phyloP scores from a whole-genome alignment of 2,113 vertebrate genomes.

The Lycaon pictus region DNA sequence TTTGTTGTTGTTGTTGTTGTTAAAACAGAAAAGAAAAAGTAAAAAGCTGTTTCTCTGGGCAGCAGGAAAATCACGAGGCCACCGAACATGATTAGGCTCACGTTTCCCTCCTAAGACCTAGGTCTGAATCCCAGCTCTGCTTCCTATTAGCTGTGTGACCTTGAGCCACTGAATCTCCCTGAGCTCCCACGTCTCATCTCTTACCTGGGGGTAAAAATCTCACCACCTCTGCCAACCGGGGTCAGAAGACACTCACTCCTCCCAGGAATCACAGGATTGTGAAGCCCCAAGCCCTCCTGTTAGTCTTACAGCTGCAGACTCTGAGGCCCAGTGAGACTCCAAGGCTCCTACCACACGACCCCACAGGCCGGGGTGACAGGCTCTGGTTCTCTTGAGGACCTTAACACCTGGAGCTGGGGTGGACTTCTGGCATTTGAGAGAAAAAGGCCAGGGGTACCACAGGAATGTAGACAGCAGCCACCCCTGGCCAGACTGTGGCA shows the following conservation, averaged over 20 bases:
- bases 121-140: not conserved
- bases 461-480: not conserved
- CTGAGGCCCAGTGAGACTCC: not conserved
- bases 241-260: not conserved
- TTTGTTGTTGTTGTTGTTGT: conserved; percentile 32
- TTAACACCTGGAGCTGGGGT: not conserved
- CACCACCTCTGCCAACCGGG: not conserved
- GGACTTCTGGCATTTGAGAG: not conserved
- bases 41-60: not conserved
- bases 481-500: not conserved
- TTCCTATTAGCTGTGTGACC: not conserved
- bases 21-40: conserved; percentile 12
- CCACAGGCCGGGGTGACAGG: not conserved
- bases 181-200: accelerated
- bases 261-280: not conserved
- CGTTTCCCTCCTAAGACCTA: not conserved
- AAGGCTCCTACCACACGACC: not conserved
- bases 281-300: not conserved
- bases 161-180: not conserved
- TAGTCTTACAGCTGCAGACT: not conserved
- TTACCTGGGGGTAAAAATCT: accelerated
- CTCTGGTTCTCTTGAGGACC: not conserved
- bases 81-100: not conserved
- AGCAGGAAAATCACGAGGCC: not conserved
- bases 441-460: not conserved